Conservation (phyloP, 2,113 vertebrate species). For the Hylia prasina region DNA sequence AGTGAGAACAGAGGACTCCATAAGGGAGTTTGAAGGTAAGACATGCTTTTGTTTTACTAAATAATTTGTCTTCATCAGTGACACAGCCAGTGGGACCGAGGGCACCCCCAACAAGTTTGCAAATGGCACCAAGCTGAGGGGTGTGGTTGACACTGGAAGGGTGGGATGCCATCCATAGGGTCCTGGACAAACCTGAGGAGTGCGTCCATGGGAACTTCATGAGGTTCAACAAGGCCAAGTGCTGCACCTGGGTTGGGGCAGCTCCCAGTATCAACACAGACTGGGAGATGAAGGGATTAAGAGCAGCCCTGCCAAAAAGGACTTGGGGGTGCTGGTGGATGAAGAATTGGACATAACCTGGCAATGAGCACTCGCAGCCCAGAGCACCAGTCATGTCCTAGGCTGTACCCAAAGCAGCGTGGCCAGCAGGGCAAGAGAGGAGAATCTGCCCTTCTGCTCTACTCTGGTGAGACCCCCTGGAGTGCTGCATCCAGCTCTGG, state of each 20-base stretch:
- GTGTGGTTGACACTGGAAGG: fast-evolving
- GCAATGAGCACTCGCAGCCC: fast-evolving
- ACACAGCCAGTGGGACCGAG: background rate
- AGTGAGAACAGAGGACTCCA: slow-evolving; percentile 84
- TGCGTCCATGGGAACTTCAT: background rate
- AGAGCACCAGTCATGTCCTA: background rate
- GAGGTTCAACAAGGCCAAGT: background rate
- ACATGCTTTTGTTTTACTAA: background rate
- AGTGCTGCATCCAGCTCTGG: background rate
- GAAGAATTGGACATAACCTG: background rate
- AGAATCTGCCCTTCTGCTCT: background rate
- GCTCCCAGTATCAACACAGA: background rate
- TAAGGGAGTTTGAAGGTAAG: slow-evolving; percentile 85
- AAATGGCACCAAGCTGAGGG: background rate
- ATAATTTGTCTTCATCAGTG: background rate
- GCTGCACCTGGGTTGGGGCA: background rate
- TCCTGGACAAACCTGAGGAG: background rate
- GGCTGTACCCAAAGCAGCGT: background rate
- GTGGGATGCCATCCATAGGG: background rate
- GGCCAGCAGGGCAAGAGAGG: fast-evolving
- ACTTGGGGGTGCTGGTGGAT: background rate
- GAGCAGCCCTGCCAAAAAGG: background rate
- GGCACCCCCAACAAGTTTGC: background rate
- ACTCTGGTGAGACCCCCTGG: background rate
- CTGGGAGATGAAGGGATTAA: background rate